Conservation (phyloP, 23 tunicate genomes). For the Clavelina lepadiformis region DNA sequence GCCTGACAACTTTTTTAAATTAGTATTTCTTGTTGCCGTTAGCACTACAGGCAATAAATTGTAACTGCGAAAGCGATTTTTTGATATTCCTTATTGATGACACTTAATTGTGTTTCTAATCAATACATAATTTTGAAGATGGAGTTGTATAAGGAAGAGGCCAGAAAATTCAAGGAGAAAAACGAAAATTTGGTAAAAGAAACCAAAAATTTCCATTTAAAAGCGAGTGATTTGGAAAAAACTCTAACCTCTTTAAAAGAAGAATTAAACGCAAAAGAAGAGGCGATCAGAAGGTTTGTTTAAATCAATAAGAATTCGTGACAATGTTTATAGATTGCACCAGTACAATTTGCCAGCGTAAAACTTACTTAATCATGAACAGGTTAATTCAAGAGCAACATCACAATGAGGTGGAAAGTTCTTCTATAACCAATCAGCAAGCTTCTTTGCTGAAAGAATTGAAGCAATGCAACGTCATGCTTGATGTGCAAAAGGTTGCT, state of each 20-base stretch:
- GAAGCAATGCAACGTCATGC: constrained; percentile 65
- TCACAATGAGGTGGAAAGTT: constrained; percentile 18
- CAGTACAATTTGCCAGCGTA: neutral
- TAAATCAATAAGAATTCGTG: neutral
- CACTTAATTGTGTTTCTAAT: no score
- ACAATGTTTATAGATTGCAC: neutral
- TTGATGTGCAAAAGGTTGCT: constrained; percentile 91
- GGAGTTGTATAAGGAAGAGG: constrained; percentile 38
- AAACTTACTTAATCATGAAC: neutral
- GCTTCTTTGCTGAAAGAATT: constrained; percentile 40
- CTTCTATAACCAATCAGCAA: constrained; percentile 35
- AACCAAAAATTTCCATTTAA: constrained; percentile 34
- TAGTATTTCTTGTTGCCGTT: no score
- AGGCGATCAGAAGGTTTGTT: constrained; percentile 61
- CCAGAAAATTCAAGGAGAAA: constrained; percentile 26
- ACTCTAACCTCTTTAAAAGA: constrained; percentile 33
- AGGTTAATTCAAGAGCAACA: constrained; percentile 77
- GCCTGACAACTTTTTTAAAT: no score
- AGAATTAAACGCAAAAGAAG: constrained; percentile 69
- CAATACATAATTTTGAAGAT: constrained; percentile 43
- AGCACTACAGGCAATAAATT: no score
- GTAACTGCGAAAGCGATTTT: no score
- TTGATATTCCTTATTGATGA: no score
- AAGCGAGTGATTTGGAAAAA: constrained; percentile 55
- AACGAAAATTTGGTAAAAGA: constrained; percentile 38